phyloP scores from a whole-genome alignment of 2,888 invertebrate species.

The Limnephilus lunatus region DNA sequence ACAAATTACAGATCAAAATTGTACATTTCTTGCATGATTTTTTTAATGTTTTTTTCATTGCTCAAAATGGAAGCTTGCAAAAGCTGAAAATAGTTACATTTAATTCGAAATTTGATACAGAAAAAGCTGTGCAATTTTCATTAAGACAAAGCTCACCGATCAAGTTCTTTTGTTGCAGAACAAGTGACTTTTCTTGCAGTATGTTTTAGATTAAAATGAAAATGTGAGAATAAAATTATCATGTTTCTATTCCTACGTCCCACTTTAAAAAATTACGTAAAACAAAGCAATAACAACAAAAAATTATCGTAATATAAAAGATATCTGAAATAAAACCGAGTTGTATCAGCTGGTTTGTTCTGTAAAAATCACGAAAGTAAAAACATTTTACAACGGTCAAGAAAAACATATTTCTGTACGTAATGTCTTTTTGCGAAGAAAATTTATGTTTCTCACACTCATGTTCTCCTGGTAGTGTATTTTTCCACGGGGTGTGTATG shows the following conservation, averaged over 20 bases:
- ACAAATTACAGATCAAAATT: too few relatives aligned
- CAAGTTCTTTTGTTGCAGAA: neutral
- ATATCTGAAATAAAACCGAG: neutral
- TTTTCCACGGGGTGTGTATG: neutral
- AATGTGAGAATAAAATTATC: too few relatives aligned
- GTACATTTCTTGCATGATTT: too few relatives aligned
- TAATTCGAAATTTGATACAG: neutral
- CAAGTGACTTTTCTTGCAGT: too few relatives aligned
- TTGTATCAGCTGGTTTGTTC: neutral
- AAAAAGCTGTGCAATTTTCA: neutral
- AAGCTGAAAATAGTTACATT: neutral
- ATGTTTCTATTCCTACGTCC: too few relatives aligned
- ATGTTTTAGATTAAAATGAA: too few relatives aligned
- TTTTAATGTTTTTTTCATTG: neutral
- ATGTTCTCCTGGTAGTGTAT: neutral
- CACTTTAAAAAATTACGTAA: too few relatives aligned
- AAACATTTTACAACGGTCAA: neutral
- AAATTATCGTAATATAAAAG: neutral
- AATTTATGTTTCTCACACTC: slow-evolving; percentile 3
- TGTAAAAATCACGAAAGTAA: neutral
- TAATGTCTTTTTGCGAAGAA: neutral
- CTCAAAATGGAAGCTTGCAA: neutral
- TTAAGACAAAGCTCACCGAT: neutral
- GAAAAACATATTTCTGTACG: neutral
- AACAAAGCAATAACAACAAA: neutral